Evolutionary conservation across 2,888 invertebrate species (phyloP), one percentile per base, ranked within the genome.

Genomic region (Amblyjoppa proteus): DNA sequence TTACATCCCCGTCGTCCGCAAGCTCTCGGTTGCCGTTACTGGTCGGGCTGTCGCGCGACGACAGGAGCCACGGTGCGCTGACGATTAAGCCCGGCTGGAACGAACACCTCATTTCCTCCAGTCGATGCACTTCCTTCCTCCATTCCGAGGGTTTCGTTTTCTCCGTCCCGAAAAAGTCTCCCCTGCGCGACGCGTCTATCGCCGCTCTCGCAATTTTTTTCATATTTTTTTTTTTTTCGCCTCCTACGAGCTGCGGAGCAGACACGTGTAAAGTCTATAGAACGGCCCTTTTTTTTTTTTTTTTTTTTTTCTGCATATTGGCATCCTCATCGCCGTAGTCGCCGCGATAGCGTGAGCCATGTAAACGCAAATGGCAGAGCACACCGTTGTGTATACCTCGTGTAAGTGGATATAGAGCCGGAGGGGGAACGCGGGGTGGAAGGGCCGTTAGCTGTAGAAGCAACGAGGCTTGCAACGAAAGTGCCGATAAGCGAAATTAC

Each of bases 101-200:
- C 88, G 88, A 88, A 87, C 77, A 86, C 86, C 83, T 87, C 78
- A 91, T 91, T 91, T 91, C 90, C 91, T 91, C 86, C 88, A 85
- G 86, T 87, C 90, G 88, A 91, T 91, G 89, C 89, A 87, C 87
- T 91, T 91, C 89, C 91, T 91, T 90, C 89, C 91, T 88, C 85
- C 83, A 89, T 90, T 89, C 86, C 86, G 70, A 84, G 79, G 51
- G 20, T 87, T 85, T 86, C 66, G 61, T 80, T 85, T 78, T 74
- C 61, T 61, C 64, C 71, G 81, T 86, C 77, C 61, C 73, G 41
- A 41, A 58, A 49, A 56, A 51, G 6, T 9, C 56, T 56, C 56
- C 6, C n/a, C 56, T 56, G 1, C 25, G 9, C 25, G 56, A 3
- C 11, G 13, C 4, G 45, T 45, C 45, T 16, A 13, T 45, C 45